phyloP scores from a whole-genome alignment of 1,140 invertebrate genomes.

The Drosophila rufa region DNA sequence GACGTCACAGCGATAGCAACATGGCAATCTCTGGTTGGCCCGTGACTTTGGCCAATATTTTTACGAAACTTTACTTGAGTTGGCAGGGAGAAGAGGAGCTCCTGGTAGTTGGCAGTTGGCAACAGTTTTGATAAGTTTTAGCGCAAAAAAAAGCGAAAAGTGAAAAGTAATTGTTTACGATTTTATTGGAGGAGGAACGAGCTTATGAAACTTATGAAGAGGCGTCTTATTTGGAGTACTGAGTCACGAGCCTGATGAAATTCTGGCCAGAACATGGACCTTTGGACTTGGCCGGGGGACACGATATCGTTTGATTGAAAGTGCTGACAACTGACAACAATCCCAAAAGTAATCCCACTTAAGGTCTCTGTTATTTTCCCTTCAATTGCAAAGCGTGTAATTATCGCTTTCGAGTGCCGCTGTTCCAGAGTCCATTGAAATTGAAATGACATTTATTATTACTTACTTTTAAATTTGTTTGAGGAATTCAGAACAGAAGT shows the following conservation, averaged over 20 bases:
- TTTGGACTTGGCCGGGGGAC: slow-evolving; percentile 4
- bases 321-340: not conserved
- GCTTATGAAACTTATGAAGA: not conserved
- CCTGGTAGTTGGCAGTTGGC: slow-evolving; percentile 57
- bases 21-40: slow-evolving; percentile 17
- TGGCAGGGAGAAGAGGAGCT: not conserved
- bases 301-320: slow-evolving; percentile 20
- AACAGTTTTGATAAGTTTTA: slow-evolving; percentile 46
- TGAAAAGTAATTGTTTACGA: slow-evolving; percentile 35
- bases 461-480: not conserved
- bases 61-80: slow-evolving; percentile 17
- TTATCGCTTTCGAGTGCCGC: slow-evolving; percentile 27
- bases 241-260: slow-evolving; percentile 35
- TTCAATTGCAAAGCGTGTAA: slow-evolving; percentile 38
- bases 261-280: not conserved
- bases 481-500: not conserved
- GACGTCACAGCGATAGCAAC: slow-evolving; percentile 64
- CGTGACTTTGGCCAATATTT: slow-evolving; percentile 37
- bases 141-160: slow-evolving; percentile 20
- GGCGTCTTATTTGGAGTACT: slow-evolving; percentile 6
- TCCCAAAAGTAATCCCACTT: slow-evolving; percentile 22
- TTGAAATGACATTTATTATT: slow-evolving; percentile 14
- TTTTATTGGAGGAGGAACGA: not conserved
- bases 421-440: not conserved
- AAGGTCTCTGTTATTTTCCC: slow-evolving; percentile 40